phyloP scores from a whole-genome alignment of 2,797 vertebrate species.

The Cryptoprocta ferox region DNA sequence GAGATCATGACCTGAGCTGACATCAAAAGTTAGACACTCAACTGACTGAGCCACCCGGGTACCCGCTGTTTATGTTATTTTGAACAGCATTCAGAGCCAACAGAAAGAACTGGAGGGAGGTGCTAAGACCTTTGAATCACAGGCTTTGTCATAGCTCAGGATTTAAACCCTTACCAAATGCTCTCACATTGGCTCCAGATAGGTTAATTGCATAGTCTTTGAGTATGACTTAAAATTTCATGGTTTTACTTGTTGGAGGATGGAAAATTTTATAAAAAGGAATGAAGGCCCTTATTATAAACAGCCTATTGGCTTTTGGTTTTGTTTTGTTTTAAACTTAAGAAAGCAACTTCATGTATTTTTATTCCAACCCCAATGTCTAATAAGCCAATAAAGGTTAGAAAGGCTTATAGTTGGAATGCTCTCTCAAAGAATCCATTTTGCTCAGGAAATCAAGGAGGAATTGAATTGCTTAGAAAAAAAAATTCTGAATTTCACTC shows the following conservation, averaged over 20 bases:
- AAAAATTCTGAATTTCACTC: neutral
- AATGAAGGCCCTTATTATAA: neutral
- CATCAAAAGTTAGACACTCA: too few relatives aligned
- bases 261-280: neutral
- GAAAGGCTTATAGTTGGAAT: neutral
- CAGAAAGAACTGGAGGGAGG: neutral
- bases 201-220: neutral
- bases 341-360: neutral
- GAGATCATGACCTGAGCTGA: too few relatives aligned
- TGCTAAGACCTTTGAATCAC: neutral
- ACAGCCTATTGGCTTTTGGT: neutral
- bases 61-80: neutral
- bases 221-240: neutral
- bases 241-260: neutral
- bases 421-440: neutral
- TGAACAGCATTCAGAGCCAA: neutral
- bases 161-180: neutral
- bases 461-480: neutral
- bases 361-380: neutral
- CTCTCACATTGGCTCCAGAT: neutral
- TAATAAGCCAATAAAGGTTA: neutral
- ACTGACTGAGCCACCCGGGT: too few relatives aligned
- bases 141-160: neutral
- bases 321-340: neutral
- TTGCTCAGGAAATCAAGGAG: neutral